Base-by-base conservation (phyloP, 1,140 invertebrate species). In the Neelides sp. region DNA sequence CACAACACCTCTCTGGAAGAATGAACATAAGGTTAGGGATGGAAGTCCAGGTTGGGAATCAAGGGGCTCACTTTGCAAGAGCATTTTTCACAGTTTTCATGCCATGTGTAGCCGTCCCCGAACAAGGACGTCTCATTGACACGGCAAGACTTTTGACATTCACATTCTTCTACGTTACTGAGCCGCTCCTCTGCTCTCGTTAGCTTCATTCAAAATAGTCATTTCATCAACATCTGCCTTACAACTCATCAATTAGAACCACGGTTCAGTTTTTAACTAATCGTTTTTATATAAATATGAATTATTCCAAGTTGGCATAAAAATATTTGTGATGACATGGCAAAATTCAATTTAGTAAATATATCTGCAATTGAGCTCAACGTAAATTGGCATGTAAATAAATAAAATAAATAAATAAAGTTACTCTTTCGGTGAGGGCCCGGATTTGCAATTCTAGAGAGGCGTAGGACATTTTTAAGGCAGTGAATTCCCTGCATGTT, bases 101-200 rank as follows among this genome's bases (percentile, higher is more conserved):
- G 75, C 85, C 84, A 88, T 4, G 76, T 79, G 28, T 80, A 78
- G 37, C 86, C 86, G 65, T 91, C 86, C 19, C 79, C 76, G 62
- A 82, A 77, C 23, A 82, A 73, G 12, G 80, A 80, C 26, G 65
- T 65, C 17, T 79, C 83, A 66, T 90, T 89, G 42, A 79, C 74
- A 58, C 73, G 73, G 71, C 87, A 93, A 34, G 82, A 85, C 68
- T 85, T 85, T 68, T 82, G 79, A 70, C 87, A 91, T 68, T 91
- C 85, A 70, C 87, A 93, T 64, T 85, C 77, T 69, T 90, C 84
- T 59, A 90, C 72, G 61, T 75, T 74, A 62, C 73, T 71, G 66
- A 90, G 75, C 53, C 81, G 75, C 60, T 75, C 74, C 67, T 89
- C 84, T 55, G 82, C 77, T 64, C 74, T 75, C 64, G 75, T 77